Evolutionary conservation across 2,113 vertebrate genomes (phyloP).

Genomic region (Halcyon malimbica): DNA sequence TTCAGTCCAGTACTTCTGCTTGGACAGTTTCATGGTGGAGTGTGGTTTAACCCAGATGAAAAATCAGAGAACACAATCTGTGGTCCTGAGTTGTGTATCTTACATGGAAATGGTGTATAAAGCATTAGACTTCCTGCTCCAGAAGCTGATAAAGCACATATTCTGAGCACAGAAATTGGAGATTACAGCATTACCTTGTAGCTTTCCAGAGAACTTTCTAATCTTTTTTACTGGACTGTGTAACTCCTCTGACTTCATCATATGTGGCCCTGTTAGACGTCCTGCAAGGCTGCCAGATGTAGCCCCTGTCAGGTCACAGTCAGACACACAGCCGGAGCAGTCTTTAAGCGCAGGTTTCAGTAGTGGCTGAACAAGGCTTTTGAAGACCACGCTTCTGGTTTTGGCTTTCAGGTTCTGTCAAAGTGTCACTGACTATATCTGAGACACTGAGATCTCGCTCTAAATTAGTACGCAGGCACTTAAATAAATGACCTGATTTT

Average conservation of each 20-base stretch:
- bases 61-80: neutral
- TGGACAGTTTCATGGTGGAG: neutral
- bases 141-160: neutral
- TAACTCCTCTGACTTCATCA: neutral
- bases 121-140: neutral
- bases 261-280: neutral
- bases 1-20: neutral
- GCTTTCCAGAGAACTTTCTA: neutral
- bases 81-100: neutral
- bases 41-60: neutral
- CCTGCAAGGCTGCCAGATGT: neutral
- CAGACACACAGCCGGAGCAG: neutral
- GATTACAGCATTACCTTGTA: neutral
- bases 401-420: neutral
- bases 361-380: neutral
- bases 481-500: neutral
- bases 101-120: neutral
- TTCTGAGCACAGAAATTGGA: neutral
- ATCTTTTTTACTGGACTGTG: neutral
- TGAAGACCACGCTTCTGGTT: neutral
- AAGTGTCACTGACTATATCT: neutral
- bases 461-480: neutral
- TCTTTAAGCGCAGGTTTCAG: neutral
- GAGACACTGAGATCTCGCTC: neutral
- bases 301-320: neutral